phyloP scores from a whole-genome alignment of 2,113 vertebrate species.

The Crotophaga sulcirostris region DNA sequence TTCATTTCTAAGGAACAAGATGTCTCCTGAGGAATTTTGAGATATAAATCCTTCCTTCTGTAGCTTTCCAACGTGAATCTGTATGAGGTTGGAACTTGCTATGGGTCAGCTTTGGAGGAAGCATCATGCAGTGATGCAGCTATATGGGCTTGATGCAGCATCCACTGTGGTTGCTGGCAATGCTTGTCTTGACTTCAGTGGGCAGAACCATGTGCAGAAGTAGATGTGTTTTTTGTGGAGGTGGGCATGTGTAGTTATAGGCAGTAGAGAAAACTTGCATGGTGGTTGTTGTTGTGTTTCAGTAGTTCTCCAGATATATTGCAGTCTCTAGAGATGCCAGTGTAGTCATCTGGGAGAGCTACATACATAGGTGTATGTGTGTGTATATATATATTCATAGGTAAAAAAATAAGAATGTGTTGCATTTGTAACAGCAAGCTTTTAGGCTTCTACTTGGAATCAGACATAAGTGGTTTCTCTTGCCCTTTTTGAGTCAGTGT shows the following conservation, averaged over 20 bases:
- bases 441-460: not conserved
- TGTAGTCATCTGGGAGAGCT: not conserved
- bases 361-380: fast-evolving
- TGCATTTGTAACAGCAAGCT: not conserved
- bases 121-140: fast-evolving
- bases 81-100: not conserved
- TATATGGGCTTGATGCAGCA: not conserved
- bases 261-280: not conserved
- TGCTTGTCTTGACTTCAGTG: fast-evolving
- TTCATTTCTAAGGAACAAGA: not conserved
- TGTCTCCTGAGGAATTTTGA: not conserved
- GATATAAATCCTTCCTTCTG: not conserved
- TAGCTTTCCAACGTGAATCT: not conserved
- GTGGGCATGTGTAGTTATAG: not conserved
- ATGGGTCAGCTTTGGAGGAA: not conserved
- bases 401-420: not conserved
- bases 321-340: not conserved
- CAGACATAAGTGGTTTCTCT: not conserved
- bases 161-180: not conserved
- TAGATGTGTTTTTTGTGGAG: not conserved
- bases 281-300: not conserved
- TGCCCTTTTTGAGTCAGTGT: not conserved
- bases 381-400: not conserved
- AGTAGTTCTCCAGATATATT: not conserved
- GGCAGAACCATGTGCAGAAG: fast-evolving